Evolutionary conservation across 2,113 vertebrate species (phyloP).

Genomic region (Mesocricetus auratus): DNA sequence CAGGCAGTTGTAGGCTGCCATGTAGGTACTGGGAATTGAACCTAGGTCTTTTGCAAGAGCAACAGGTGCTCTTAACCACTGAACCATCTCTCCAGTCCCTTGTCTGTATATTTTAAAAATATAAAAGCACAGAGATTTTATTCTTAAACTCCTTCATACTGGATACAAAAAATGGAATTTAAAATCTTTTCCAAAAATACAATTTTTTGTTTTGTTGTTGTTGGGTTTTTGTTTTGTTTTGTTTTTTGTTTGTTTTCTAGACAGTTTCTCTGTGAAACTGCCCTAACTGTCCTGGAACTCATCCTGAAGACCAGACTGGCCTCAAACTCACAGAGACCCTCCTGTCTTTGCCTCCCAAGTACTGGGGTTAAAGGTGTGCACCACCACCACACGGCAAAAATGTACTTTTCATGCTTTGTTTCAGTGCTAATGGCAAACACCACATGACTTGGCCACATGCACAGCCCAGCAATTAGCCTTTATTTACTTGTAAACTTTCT

Average conservation of each 20-base stretch:
- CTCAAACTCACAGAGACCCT: not conserved
- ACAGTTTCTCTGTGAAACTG: not conserved
- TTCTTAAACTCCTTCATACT: constrained; percentile 5
- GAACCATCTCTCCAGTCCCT: not conserved
- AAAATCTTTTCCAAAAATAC: not conserved
- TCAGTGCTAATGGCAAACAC: not conserved
- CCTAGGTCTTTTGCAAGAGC: not conserved
- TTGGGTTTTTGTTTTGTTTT: not conserved
- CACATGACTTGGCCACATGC: not conserved
- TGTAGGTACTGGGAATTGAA: not conserved
- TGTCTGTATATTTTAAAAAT: not conserved
- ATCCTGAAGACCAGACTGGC: not conserved
- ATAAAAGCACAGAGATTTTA: constrained; percentile 1
- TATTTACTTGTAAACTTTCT: constrained; percentile 25
- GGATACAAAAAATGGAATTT: constrained; percentile 39
- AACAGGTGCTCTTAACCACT: not conserved
- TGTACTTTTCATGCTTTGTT: not conserved
- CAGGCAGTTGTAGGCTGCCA: not conserved
- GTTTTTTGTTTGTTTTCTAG: not conserved
- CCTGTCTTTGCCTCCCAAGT: not conserved
- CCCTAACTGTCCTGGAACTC: not conserved
- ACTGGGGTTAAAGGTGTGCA: not conserved
- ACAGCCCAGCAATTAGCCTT: not conserved
- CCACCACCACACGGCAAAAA: not conserved
- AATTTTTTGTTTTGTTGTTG: not conserved